Evolutionary conservation across 1,140 invertebrate genomes (phyloP).

Genomic region (Calephelis virginiensis): DNA sequence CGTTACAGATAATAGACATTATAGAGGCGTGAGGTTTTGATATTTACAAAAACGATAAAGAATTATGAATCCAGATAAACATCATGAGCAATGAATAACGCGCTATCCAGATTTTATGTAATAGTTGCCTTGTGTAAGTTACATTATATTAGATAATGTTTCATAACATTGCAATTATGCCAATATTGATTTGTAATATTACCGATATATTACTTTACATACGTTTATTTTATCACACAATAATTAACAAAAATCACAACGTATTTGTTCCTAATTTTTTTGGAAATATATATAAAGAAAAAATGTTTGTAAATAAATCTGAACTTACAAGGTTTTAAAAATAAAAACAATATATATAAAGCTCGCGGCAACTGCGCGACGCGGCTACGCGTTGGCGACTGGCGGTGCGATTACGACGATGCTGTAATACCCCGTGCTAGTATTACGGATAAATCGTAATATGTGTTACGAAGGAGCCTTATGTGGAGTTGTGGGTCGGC

Average conservation of each 20-base stretch:
- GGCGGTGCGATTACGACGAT: constrained; percentile 43
- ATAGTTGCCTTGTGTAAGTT: constrained; percentile 42
- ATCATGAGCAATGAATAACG: not conserved
- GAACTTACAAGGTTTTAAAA: constrained; percentile 19
- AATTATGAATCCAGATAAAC: constrained; percentile 3
- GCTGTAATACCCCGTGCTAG: constrained; percentile 41
- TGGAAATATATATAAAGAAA: not conserved
- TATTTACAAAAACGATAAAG: not conserved
- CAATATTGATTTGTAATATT: constrained; percentile 4
- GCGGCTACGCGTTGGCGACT: constrained; percentile 59
- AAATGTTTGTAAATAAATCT: constrained; percentile 12
- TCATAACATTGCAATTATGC: constrained; percentile 41
- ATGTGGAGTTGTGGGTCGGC: constrained; percentile 57
- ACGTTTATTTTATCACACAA: not conserved
- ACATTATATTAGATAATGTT: constrained; percentile 56
- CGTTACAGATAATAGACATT: no score
- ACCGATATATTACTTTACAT: not conserved
- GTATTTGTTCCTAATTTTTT: not conserved
- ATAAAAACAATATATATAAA: constrained; percentile 5
- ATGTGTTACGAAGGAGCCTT: constrained; percentile 58
- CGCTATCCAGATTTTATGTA: constrained; percentile 37
- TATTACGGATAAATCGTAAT: constrained; percentile 55
- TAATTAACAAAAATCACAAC: not conserved
- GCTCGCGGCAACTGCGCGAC: constrained; percentile 53
- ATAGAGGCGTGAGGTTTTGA: not conserved